phyloP scores from a whole-genome alignment of 2,113 vertebrate species.

The Hylia prasina region DNA sequence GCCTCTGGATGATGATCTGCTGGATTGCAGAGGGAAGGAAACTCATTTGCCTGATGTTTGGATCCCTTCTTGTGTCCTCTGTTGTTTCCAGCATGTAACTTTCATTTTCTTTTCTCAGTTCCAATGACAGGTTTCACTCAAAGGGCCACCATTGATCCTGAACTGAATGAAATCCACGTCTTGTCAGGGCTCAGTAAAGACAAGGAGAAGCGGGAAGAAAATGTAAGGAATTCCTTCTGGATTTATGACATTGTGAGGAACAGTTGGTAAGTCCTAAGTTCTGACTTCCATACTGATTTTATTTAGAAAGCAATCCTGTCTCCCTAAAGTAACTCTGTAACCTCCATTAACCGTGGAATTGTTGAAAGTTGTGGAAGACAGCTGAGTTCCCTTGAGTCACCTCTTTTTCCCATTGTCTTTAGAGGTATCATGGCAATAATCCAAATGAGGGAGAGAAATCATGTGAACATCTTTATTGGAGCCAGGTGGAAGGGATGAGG shows the following conservation, averaged over 20 bases:
- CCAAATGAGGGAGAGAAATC: neutral
- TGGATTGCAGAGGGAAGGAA: neutral
- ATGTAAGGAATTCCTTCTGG: conserved; percentile 99
- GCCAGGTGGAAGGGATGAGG: neutral
- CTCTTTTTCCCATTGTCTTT: neutral
- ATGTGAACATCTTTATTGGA: neutral
- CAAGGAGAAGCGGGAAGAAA: conserved; percentile 97
- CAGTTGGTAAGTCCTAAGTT: conserved; percentile 82
- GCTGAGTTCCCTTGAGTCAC: neutral
- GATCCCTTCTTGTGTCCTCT: neutral
- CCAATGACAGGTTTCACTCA: conserved; percentile 99
- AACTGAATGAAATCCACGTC: conserved; percentile 97
- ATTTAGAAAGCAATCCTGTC: neutral
- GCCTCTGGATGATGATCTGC: neutral
- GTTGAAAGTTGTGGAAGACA: neutral
- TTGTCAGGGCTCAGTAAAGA: conserved; percentile 98
- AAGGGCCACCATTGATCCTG: conserved; percentile 96
- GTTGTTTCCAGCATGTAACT: neutral
- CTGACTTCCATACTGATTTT: neutral
- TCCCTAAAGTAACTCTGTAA: neutral
- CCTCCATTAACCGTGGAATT: neutral
- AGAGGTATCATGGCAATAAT: neutral
- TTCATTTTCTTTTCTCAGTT: conserved; percentile 70
- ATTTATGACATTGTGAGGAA: conserved; percentile 98
- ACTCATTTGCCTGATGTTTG: neutral